Percentiles rank a stretch among this genome's conserved stretches.
These are phyloP conservation scores for Sylvia atricapilla DNA, from an alignment of 2,113 vertebrate genomes.

Conservation along the genomic window DNA sequence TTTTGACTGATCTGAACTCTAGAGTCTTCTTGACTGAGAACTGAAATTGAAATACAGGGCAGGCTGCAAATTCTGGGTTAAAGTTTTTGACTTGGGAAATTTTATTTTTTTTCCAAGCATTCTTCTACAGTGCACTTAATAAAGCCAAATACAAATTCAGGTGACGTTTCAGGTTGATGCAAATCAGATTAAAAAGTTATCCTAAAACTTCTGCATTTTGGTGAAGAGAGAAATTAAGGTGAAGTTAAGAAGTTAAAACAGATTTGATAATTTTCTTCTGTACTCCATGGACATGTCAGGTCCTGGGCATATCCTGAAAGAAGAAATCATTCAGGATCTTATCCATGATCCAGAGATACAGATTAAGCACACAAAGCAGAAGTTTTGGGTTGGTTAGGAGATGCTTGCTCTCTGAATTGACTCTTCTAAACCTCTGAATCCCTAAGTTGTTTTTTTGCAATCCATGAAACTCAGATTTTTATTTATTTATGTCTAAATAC, in stretches of 20 bases:
- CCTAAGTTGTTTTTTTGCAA: neutral
- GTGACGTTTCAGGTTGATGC: neutral
- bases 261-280: neutral
- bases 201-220: neutral
- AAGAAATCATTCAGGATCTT: neutral
- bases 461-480: neutral
- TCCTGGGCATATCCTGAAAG: neutral
- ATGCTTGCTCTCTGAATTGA: neutral
- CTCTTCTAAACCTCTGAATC: neutral
- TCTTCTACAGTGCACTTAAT: neutral
- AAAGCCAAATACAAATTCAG: neutral
- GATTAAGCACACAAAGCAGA: neutral
- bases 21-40: neutral
- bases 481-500: neutral
- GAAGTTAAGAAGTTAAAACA: neutral
- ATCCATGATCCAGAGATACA: neutral
- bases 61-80: neutral
- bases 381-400: neutral
- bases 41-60: neutral
- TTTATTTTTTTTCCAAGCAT: neutral
- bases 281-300: neutral
- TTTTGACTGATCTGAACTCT: conserved; percentile 8
- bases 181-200: neutral
- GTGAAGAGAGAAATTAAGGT: neutral
- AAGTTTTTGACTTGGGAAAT: neutral